phyloP scores from a whole-genome alignment of 1,140 invertebrate species.

The Phocides pigmalion region DNA sequence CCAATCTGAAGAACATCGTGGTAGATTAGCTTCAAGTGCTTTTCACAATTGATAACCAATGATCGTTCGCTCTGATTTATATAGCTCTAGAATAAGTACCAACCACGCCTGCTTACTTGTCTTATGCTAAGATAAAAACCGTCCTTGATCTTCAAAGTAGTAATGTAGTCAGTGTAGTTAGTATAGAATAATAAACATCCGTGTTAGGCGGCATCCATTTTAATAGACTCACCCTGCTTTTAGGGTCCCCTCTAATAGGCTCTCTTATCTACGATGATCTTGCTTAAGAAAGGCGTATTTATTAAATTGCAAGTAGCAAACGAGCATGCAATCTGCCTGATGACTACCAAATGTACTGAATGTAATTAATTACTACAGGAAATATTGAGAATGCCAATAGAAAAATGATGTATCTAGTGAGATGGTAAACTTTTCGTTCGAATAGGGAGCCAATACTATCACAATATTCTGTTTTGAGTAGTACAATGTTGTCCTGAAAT shows the following conservation, averaged over 20 bases:
- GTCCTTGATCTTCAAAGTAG: constrained; percentile 77
- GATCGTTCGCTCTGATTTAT: constrained; percentile 53
- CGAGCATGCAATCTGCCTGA: too few species aligned
- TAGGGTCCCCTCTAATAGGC: constrained; percentile 8
- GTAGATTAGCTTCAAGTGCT: constrained; percentile 51
- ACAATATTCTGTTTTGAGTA: too few species aligned
- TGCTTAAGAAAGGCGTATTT: too few species aligned
- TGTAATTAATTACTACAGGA: too few species aligned
- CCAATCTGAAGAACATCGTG: constrained; percentile 74
- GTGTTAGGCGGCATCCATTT: constrained; percentile 44
- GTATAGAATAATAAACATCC: constrained; percentile 61
- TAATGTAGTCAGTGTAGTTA: constrained; percentile 57
- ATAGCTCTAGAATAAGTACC: constrained; percentile 48
- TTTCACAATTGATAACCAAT: constrained; percentile 66
- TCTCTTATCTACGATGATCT: too few species aligned
- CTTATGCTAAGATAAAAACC: constrained; percentile 56
- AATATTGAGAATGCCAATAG: too few species aligned
- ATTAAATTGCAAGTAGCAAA: too few species aligned
- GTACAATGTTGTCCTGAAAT: too few species aligned
- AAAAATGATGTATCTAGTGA: too few species aligned
- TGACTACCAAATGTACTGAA: too few species aligned
- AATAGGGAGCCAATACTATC: too few species aligned
- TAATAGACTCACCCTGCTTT: constrained; percentile 7
- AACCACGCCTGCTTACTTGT: constrained; percentile 64
- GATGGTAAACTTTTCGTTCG: too few species aligned